Conservation (phyloP, 2,797 vertebrate species). For the Lagocephalus sceleratus region DNA sequence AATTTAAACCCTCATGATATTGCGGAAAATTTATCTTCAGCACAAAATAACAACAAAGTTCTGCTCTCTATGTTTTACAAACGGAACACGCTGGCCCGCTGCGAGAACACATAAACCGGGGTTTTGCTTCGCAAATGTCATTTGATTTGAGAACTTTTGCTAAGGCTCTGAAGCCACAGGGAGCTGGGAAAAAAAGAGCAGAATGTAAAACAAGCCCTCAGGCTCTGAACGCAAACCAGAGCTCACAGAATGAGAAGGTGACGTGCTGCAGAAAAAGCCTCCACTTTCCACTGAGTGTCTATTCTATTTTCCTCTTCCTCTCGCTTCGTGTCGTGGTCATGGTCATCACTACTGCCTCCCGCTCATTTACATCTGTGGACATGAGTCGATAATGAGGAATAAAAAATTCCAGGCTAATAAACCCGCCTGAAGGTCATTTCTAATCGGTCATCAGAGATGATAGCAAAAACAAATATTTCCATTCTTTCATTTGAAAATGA, state of each 20-base stretch:
- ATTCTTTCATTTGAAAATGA: background rate
- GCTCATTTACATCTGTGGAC: slow-evolving; percentile 19
- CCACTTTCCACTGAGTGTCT: slow-evolving; percentile 12
- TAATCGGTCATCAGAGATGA: slow-evolving; percentile 12
- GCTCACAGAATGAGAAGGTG: slow-evolving; percentile 31
- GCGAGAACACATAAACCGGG: slow-evolving; percentile 31
- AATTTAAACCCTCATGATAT: background rate
- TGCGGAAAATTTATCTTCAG: background rate
- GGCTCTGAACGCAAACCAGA: slow-evolving; percentile 44
- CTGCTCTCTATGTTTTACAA: slow-evolving; percentile 20
- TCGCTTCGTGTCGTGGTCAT: slow-evolving; percentile 17
- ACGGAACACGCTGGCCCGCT: slow-evolving; percentile 14
- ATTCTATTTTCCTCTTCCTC: slow-evolving; percentile 3
- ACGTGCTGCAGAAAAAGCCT: slow-evolving; percentile 51
- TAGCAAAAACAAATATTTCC: background rate
- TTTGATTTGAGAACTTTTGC: slow-evolving; percentile 45
- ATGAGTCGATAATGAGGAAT: slow-evolving; percentile 47
- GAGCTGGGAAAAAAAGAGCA: slow-evolving; percentile 27
- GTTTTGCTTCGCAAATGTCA: slow-evolving; percentile 58
- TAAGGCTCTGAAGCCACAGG: slow-evolving; percentile 18
- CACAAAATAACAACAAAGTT: background rate
- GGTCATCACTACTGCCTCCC: slow-evolving; percentile 29
- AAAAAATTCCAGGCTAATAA: slow-evolving; percentile 34
- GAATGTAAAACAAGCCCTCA: slow-evolving; percentile 60
- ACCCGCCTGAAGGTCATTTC: slow-evolving; percentile 23